These are phyloP conservation scores for Physocephala rufipes DNA, from an alignment of 2,888 invertebrate genomes.

Conservation along the genomic window DNA sequence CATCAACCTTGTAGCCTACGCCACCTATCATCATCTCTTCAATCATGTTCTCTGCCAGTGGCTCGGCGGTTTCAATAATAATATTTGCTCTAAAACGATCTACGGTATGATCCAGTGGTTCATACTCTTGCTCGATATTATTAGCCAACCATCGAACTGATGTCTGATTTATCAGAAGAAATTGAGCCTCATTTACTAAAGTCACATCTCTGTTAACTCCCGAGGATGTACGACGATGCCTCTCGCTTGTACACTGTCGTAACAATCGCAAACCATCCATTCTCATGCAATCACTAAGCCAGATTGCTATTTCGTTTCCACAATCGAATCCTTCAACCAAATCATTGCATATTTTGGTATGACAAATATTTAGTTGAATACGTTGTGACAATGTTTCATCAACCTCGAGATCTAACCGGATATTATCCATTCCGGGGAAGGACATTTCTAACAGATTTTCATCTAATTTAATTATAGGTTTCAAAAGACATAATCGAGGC, in stretches of 20 bases:
- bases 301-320: conserved; percentile 80
- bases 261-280: conserved; percentile 76
- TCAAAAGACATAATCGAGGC: conserved; percentile 79
- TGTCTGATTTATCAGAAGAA: conserved; percentile 79
- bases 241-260: conserved; percentile 68
- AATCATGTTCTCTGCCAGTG: conserved; percentile 85
- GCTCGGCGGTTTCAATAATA: conserved; percentile 75
- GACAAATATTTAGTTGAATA: conserved; percentile 68
- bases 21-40: conserved; percentile 73
- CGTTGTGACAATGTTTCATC: conserved; percentile 55
- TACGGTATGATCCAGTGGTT: conserved; percentile 70
- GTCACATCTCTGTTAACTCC: conserved; percentile 67
- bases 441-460: conserved; percentile 69
- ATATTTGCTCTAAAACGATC: conserved; percentile 92
- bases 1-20: conserved; percentile 72
- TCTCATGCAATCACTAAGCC: conserved; percentile 81
- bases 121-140: conserved; percentile 70
- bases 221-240: conserved; percentile 51
- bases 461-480: conserved; percentile 75
- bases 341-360: conserved; percentile 88
- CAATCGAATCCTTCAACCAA: conserved; percentile 83
- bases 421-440: conserved; percentile 72
- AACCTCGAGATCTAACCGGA: conserved; percentile 69
- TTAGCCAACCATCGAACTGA: conserved; percentile 79
- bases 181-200: conserved; percentile 86